Percentiles rank a stretch among this genome's conserved stretches.
Conservation (phyloP, 2,797 vertebrate species). For the Sebastes trivittatus region DNA sequence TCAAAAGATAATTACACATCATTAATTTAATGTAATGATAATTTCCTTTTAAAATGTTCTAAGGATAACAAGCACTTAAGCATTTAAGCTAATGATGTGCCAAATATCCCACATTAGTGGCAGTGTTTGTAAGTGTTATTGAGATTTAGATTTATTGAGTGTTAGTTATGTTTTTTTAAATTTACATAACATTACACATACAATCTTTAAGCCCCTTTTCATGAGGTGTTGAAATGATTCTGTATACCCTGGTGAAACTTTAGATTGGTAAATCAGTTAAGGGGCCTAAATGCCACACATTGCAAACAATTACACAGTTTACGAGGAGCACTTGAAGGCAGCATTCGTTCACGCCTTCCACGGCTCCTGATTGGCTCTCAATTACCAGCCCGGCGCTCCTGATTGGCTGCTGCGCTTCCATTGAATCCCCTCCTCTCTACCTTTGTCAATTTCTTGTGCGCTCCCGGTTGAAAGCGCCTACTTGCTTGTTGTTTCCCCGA, state of each 20-base stretch:
- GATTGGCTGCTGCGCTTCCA: slow-evolving; percentile 76
- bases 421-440: slow-evolving; percentile 83
- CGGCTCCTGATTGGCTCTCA: slow-evolving; percentile 69
- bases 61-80: no score
- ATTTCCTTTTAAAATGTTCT: no score
- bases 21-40: no score
- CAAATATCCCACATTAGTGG: not conserved
- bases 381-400: not conserved
- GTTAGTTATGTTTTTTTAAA: not conserved
- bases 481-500: slow-evolving; percentile 65
- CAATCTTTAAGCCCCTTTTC: not conserved
- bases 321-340: slow-evolving; percentile 32
- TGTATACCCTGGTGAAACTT: not conserved
- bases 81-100: not conserved
- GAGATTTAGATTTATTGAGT: no score
- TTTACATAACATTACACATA: not conserved
- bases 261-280: not conserved
- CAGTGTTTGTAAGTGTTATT: not conserved
- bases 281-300: not conserved
- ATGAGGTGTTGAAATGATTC: not conserved
- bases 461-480: slow-evolving; percentile 76
- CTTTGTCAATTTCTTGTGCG: slow-evolving; percentile 85
- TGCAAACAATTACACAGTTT: not conserved
- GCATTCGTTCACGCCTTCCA: slow-evolving; percentile 60
- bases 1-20: no score